These are phyloP conservation scores for Xylota sylvarum DNA, from an alignment of 2,888 invertebrate genomes.

Conservation along the genomic window DNA sequence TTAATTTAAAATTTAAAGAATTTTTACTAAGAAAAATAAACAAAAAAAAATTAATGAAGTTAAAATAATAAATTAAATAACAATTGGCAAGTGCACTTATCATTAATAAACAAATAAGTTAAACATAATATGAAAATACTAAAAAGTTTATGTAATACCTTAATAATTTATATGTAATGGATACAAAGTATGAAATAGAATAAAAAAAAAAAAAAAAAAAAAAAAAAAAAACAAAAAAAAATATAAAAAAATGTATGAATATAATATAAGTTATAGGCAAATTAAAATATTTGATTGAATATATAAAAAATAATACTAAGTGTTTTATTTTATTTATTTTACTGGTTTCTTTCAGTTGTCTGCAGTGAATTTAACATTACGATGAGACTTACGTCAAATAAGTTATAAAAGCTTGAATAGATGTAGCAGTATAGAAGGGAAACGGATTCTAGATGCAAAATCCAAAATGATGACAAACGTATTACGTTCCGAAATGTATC, in stretches of 20 bases:
- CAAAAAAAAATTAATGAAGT: constrained; percentile 47
- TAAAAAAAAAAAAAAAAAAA: constrained; percentile 42
- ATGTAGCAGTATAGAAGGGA: too few species aligned
- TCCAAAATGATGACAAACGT: too few species aligned
- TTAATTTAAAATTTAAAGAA: constrained; percentile 46
- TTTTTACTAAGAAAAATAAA: constrained; percentile 59
- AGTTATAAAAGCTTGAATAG: too few species aligned
- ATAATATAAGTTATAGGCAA: constrained; percentile 72
- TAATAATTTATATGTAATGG: constrained; percentile 61
- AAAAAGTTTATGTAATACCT: constrained; percentile 61
- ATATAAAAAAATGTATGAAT: constrained; percentile 51
- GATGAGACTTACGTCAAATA: too few species aligned
- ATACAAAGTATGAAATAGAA: constrained; percentile 57
- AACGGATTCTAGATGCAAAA: too few species aligned
- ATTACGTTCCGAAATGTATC: too few species aligned
- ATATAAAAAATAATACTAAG: constrained; percentile 51
- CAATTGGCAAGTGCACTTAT: constrained; percentile 85
- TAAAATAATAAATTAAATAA: constrained; percentile 78
- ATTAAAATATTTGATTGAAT: constrained; percentile 76
- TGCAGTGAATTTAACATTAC: neutral
- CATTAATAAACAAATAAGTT: constrained; percentile 77
- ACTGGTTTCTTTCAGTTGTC: too few species aligned
- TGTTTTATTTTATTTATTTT: constrained; percentile 28
- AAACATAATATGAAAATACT: constrained; percentile 48
- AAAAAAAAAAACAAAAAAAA: constrained; percentile 35